Evolutionary conservation across 2,888 invertebrate species (phyloP), one percentile per base, ranked within the genome.

Genomic region (Calameuta filiformis): DNA sequence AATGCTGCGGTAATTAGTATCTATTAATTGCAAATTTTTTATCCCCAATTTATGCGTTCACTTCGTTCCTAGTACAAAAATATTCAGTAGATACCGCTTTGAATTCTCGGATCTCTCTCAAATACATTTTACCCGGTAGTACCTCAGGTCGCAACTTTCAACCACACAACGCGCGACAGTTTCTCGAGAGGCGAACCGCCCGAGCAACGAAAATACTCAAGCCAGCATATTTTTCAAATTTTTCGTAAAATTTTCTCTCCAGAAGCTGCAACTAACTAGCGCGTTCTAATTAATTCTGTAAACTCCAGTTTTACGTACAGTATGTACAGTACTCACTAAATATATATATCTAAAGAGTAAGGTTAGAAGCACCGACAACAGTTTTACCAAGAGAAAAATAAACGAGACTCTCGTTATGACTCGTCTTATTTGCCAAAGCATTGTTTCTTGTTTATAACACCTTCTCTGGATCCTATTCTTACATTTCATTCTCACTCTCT

Each of bases 1-100:
- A 9, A 23, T 88, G 88, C 73, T 88, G 88, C 79, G 81, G 88
- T 88, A 83, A 87, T 68, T 56, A 56, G 2, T 23, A 23, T n/a
- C n/a, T n/a, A n/a, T 56, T 56, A 56, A 56, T 56, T 23, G 23
- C 23, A 23, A 56, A 56, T 56, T 56, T 56, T 56, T 9, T 9
- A 23, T 23, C 9, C 56, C 9, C 23, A 56, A 56, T 56, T 56
- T 56, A 56, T 56, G 56, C 56, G 2, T 56, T 56, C 23, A 56
- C 9, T 56, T 23, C 56, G 9, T 23, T 15, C 9, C 23, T 9
- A 15, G 56, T 56, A 56, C 9, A 56, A 56, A 56, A 23, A 23
- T 56, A 56, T 23, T 56, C 6, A 40, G 6, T 40, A 40, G 2
- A 9, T 23, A 56, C 2, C 23, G 9, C 56, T 56, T 56, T 56